These are phyloP conservation scores for Aradus depressus DNA, from an alignment of 2,888 invertebrate species.

Conservation along the genomic window DNA sequence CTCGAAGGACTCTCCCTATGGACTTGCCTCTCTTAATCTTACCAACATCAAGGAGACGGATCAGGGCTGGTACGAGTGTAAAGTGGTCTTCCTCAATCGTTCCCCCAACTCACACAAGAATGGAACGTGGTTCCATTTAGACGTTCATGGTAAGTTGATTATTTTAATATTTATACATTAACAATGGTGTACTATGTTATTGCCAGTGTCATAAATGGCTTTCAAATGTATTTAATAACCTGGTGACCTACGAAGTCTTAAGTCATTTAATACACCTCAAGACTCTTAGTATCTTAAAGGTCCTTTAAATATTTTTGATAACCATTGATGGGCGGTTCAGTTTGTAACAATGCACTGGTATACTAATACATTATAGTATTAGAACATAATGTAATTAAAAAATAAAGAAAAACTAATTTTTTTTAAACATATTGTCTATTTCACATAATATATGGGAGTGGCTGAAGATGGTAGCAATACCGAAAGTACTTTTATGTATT, in stretches of 20 bases:
- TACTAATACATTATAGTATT: too few species aligned
- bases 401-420: too few species aligned
- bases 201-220: neutral
- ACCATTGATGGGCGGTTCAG: too few species aligned
- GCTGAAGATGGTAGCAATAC: too few species aligned
- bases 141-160: slow-evolving; percentile 63
- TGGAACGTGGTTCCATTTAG: slow-evolving; percentile 96
- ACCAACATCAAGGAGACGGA: slow-evolving; percentile 87
- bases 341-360: too few species aligned
- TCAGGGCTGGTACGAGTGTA: slow-evolving; percentile 94
- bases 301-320: too few species aligned
- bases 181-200: neutral
- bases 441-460: too few species aligned
- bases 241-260: neutral
- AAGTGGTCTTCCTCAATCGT: slow-evolving; percentile 88
- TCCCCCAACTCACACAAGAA: slow-evolving; percentile 84
- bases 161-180: neutral
- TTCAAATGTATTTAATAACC: neutral
- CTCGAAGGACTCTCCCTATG: slow-evolving; percentile 75
- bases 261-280: too few species aligned
- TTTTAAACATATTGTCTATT: too few species aligned
- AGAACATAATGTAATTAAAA: too few species aligned
- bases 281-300: too few species aligned
- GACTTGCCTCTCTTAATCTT: slow-evolving; percentile 88
- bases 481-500: too few species aligned